These are phyloP conservation scores for Esox lucius DNA, from an alignment of 2,797 vertebrate genomes.

Conservation along the genomic window DNA sequence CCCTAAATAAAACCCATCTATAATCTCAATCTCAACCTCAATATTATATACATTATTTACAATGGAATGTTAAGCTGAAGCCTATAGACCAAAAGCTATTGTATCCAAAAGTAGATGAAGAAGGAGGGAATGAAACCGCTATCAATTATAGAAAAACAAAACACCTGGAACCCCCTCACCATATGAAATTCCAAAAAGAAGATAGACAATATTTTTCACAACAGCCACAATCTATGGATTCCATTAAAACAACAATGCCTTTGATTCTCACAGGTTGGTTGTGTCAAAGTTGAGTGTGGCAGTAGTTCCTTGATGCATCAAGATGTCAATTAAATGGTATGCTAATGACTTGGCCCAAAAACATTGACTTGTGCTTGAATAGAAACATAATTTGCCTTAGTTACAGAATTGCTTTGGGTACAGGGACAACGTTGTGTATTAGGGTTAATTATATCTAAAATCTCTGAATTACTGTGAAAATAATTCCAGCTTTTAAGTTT, in stretches of 20 bases:
- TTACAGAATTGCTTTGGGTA: constrained; percentile 16
- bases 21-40: constrained; percentile 66
- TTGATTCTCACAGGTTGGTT: neutral
- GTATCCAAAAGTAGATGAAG: constrained; percentile 70
- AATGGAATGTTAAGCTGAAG: constrained; percentile 72
- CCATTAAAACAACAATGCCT: neutral
- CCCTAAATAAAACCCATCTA: constrained; percentile 69
- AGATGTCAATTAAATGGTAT: neutral
- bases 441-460: constrained; percentile 23
- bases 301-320: constrained; percentile 52
- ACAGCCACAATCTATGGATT: constrained; percentile 42
- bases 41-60: constrained; percentile 83
- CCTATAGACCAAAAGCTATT: constrained; percentile 36
- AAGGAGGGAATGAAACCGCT: constrained; percentile 2
- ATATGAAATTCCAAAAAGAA: neutral
- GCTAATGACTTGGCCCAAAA: constrained; percentile 32
- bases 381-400: constrained; percentile 24
- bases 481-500: constrained; percentile 27
- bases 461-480: constrained; percentile 8
- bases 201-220: constrained; percentile 53
- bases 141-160: too few relatives aligned
- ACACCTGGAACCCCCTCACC: too few relatives aligned
- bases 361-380: constrained; percentile 63
- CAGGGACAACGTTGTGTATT: constrained; percentile 7
- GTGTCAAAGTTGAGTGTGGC: constrained; percentile 53